Percentiles rank a stretch among this genome's conserved stretches.
phyloP scores from a whole-genome alignment of 2,113 vertebrate species.

The Cinclus cinclus region DNA sequence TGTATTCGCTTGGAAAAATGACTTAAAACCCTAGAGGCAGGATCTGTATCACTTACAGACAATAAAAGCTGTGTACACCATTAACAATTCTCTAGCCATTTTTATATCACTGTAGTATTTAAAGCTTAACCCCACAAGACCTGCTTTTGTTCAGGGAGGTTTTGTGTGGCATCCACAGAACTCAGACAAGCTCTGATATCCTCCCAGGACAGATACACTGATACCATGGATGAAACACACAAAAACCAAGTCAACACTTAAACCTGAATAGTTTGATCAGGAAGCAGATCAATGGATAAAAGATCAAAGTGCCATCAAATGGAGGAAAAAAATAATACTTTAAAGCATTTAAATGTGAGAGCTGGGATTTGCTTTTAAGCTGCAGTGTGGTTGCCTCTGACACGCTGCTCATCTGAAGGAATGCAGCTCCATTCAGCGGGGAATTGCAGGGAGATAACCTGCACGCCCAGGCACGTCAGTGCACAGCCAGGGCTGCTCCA shows the following conservation, averaged over 20 bases:
- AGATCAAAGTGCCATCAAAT: not conserved
- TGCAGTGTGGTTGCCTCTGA: not conserved
- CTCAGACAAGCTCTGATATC: not conserved
- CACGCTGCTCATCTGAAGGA: not conserved
- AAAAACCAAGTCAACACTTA: not conserved
- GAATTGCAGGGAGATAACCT: not conserved
- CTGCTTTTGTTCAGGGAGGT: not conserved
- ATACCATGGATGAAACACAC: not conserved
- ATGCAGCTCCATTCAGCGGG: not conserved
- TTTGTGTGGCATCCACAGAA: not conserved
- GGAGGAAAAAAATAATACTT: not conserved
- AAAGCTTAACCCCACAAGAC: not conserved
- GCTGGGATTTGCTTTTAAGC: not conserved
- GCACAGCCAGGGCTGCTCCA: not conserved
- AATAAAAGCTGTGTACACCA: not conserved
- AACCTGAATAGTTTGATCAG: not conserved
- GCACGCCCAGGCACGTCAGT: slow-evolving; percentile 12
- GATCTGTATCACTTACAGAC: not conserved
- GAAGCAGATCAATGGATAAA: slow-evolving; percentile 12
- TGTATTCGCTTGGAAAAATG: not conserved
- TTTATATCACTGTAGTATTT: not conserved
- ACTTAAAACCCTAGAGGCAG: not conserved
- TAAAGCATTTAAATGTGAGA: not conserved
- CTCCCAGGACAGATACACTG: not conserved
- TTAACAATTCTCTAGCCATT: not conserved